Percentiles rank a stretch among this genome's conserved stretches.
phyloP scores from a whole-genome alignment of 2,797 vertebrate genomes.

The Aphelocoma californica region DNA sequence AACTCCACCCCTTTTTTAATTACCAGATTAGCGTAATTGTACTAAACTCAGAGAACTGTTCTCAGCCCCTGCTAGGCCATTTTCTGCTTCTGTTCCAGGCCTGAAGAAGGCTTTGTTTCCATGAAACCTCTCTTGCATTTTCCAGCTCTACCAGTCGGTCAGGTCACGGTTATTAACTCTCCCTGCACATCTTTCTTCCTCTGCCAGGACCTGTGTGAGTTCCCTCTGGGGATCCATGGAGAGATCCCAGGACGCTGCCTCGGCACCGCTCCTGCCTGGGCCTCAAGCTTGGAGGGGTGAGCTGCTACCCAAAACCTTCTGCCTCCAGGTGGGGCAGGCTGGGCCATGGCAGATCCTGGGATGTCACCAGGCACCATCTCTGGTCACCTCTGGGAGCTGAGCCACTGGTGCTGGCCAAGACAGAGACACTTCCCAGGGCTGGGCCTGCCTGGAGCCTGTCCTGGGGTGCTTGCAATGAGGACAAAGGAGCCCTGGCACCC shows the following conservation, averaged over 20 bases:
- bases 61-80: neutral
- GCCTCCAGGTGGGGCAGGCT: neutral
- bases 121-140: slow-evolving; percentile 23
- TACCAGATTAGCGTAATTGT: neutral
- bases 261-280: fast-evolving
- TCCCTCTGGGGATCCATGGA: neutral
- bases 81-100: neutral
- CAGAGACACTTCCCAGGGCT: neutral
- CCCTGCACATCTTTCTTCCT: slow-evolving; percentile 51
- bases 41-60: neutral
- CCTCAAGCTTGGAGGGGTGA: neutral
- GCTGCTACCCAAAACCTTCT: neutral
- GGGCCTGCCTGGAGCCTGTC: fast-evolving
- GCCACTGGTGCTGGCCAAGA: neutral
- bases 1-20: neutral
- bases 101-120: slow-evolving; percentile 40
- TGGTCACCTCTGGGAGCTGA: fast-evolving
- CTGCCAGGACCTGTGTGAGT: slow-evolving; percentile 57
- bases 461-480: neutral
- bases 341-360: neutral
- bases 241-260: neutral
- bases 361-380: fast-evolving
- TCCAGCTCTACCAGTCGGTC: slow-evolving; percentile 61
- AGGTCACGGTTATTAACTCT: slow-evolving; percentile 30
- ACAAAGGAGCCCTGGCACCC: fast-evolving